Conservation (phyloP, 2,113 vertebrate genomes). For the Calyptommatus sinebrachiatus region DNA sequence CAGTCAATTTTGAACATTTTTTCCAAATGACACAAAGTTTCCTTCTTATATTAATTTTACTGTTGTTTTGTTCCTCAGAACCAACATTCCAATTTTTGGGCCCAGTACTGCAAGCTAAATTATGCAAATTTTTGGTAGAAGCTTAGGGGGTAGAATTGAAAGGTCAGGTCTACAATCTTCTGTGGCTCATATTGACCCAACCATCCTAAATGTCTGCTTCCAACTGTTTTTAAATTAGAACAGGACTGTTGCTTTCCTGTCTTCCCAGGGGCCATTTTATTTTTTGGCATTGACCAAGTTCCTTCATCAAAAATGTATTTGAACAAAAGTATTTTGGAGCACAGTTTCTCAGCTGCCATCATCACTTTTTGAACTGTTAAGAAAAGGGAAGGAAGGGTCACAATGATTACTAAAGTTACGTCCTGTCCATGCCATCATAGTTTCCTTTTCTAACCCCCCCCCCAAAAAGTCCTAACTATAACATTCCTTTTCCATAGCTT, state of each 20-base stretch:
- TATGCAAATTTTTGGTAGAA: neutral
- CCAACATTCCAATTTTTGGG: slow-evolving; percentile 3
- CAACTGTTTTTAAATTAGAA: neutral
- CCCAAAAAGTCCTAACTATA: neutral
- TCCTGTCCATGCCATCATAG: neutral
- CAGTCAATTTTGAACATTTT: slow-evolving; percentile 6
- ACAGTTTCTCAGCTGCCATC: neutral
- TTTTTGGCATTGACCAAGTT: neutral
- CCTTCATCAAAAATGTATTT: neutral
- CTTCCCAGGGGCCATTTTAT: neutral
- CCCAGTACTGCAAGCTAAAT: neutral
- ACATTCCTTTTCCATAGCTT: neutral
- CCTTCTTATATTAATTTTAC: neutral
- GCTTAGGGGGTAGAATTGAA: neutral
- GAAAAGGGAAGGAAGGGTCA: neutral
- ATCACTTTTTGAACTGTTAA: neutral
- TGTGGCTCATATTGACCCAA: neutral
- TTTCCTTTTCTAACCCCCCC: neutral
- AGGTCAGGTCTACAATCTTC: neutral
- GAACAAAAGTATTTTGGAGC: neutral
- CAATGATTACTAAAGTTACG: neutral
- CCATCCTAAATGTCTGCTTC: neutral
- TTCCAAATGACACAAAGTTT: slow-evolving; percentile 31
- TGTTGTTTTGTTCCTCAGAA: slow-evolving; percentile 5
- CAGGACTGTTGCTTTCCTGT: neutral